Base-by-base conservation (phyloP, 2,113 vertebrate species). In the Poeciliopsis retropinna region DNA sequence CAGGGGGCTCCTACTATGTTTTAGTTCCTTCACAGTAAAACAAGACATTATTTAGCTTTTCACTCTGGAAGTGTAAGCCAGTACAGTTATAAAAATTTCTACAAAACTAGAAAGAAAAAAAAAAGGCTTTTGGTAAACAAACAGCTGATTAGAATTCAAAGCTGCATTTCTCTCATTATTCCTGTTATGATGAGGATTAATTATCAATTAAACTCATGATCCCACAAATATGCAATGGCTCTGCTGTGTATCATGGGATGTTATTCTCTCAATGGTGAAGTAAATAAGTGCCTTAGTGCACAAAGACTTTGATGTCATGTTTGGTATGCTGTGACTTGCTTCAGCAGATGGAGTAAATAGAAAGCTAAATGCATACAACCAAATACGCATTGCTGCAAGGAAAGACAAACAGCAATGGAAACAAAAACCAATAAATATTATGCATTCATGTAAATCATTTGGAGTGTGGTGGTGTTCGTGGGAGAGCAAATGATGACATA, bases 121-220 rank as follows among this genome's bases (percentile, higher is more conserved):
- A 68, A 65, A 74, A 57, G 39, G 57, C 84, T 74, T 57, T 72
- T 22, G 12, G 77, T 61, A 63, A n/a, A 85, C 81, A 60, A 84
- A 87, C 11, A 74, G 71, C 47, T 77, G 76, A 87, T 88, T 87
- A 81, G 29, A 84, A 90, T 90, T 89, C 85, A 87, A 86, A 88
- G 82, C 76, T 77, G 72, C 80, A 74, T 51, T 91, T 77, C 72
- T 87, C 73, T 89, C 75, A 79, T 87, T 82, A 86, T 89, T 87
- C 31, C 79, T 82, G 82, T 95, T 93, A 87, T 89, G 85, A 89
- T 87, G 86, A 76, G 81, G 89, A 90, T 92, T 92, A 91, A 89
- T 90, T 91, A 91, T 89, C 84, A 93, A 92, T 93, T 89, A 91
- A 92, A 89, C 79, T 73, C 80, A 64, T 86, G 79, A 89, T 90